Base-by-base conservation (phyloP, 2,888 invertebrate genomes). In the Cyaniris semiargus region DNA sequence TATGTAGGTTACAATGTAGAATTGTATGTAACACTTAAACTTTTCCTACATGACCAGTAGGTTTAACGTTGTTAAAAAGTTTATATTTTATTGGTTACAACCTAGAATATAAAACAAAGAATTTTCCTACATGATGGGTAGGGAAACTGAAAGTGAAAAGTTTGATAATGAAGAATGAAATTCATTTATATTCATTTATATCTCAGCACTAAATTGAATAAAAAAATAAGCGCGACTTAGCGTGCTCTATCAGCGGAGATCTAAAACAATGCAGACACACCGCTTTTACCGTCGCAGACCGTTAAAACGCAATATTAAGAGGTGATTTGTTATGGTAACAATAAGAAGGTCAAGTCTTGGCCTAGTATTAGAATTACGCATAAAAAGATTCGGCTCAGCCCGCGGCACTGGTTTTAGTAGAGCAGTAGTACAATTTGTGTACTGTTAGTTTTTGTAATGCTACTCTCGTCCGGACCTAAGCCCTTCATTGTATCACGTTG, bases 381-480 rank as follows among this genome's bases (percentile, higher is more conserved):
- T 85, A 82, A 81, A 85, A 86, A 86, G 85, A 89, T 89, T 88
- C 82, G 84, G 84, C 82, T 84, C 84, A 86, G 87, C 88, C 74
- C 74, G 83, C 83, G 84, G 82, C 84, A 88, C 89, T 88, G 88
- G 86, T 83, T 85, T 92, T 88, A 88, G 90, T 93, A 83, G 91
- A 92, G 83, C 86, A 92, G 90, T 93, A 83, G 91, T 89, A 80
- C 92, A 87, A 84, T 48, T 74, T 86, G 89, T 86, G 89, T 91
- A 91, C 92, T 86, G 92, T 93, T 93, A 92, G 91, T 90, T 91
- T 90, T 38, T 44, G 44, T 86, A 87, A 86, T 88, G 87, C 86
- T 86, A 85, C 86, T 88, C 88, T 90, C 85, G 86, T 84, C 81
- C 77, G 83, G 83, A 83, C 84, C 81, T 84, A 81, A 85, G 88